Evolutionary conservation across 2,888 invertebrate species (phyloP).

Genomic region (Boloria euphrosyne): DNA sequence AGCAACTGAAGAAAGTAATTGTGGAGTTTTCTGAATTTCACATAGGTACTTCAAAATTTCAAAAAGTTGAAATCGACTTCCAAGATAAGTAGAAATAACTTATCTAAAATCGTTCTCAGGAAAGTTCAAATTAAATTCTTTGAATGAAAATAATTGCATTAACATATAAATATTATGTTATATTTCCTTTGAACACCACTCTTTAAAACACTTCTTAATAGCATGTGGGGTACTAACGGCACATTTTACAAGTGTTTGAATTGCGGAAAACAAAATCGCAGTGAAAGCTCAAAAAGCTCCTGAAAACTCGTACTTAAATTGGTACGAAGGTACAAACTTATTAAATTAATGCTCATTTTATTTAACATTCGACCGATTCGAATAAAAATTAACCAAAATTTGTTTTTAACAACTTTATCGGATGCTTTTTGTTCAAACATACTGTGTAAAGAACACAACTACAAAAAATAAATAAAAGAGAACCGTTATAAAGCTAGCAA

Average conservation of each 20-base stretch:
- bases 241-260: conserved; percentile 37
- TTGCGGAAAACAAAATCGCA: conserved; percentile 34
- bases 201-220: conserved; percentile 32
- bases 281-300: conserved; percentile 32
- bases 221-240: conserved; percentile 33
- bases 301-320: conserved; percentile 33
- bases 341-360: conserved; percentile 26
- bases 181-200: conserved; percentile 28
- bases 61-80: no score
- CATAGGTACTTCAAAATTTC: no score
- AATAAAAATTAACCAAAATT: background rate
- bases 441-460: no score
- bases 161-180: conserved; percentile 9
- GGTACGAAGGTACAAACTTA: conserved; percentile 24
- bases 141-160: conserved; percentile 14
- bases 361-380: conserved; percentile 22
- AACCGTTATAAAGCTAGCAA: no score
- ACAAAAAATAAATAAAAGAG: no score
- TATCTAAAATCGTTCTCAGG: background rate
- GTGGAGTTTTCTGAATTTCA: no score
- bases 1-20: no score
- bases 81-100: no score
- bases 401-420: no score
- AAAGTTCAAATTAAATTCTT: background rate
- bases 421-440: no score